Evolutionary conservation across 1,140 invertebrate genomes (phyloP), one percentile per base, ranked within the genome.

Genomic region (Danaus melanippus): DNA sequence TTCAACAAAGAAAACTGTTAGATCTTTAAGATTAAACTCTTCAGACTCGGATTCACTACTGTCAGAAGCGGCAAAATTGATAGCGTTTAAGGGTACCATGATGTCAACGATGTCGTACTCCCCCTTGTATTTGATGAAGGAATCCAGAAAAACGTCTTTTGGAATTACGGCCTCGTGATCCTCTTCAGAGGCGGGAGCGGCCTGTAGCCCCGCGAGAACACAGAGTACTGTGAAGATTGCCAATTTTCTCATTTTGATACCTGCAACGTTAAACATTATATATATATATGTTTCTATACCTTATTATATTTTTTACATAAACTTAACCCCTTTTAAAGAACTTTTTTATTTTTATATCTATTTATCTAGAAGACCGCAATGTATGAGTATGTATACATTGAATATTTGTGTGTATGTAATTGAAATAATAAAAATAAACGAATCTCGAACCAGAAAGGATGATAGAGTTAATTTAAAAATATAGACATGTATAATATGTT

Each of bases 71-170:
- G 76, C 71, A 7, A 81, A 79, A 56, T 81, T 84, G 0, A 79
- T 21, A 6, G 64, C 58, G 46, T 84, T 85, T 9, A 82, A 12
- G 5, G 82, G 80, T 6, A 77, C 54, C 7, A 75, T 9, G 4
- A 83, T 49, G 0, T 71, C 76, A 9, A 81, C 67, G 9, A 83
- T 79, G n/a, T 84, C 74, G 44, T 83, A 56, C 40, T 76, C 17
- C 1, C 57, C 53, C 11, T 52, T 68, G 56, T 82, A 77, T 44
- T 74, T 65, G 5, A 67, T 48, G 9, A 74, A 50, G 10, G 61
- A 42, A 0, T 71, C 52, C 0, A 45, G 47, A 47, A 67, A 84
- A 40, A 74, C 71, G 0, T 74, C 64, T 50, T 64, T 47, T 0
- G 53, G 60, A 8, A 83, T 48, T 8, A 58, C 12, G 0, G 71